A percentile compares a stretch with the other conserved stretches of the same genome.
These are phyloP conservation scores for Orchestes rusci DNA, from an alignment of 2,888 invertebrate species.

Conservation along the genomic window DNA sequence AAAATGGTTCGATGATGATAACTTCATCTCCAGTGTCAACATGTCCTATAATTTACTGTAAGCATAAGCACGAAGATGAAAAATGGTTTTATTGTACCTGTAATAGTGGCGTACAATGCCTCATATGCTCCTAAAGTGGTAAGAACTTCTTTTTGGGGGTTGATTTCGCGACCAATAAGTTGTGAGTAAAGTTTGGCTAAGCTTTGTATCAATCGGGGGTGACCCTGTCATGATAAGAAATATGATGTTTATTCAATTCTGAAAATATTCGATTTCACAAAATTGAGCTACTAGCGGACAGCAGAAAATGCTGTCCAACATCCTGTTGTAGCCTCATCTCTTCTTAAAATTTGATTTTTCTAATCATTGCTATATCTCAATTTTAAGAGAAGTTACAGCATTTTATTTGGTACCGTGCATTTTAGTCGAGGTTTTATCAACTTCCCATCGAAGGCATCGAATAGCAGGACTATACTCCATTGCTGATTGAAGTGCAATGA, in stretches of 20 bases:
- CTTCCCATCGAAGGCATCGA: no score
- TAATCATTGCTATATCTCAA: no score
- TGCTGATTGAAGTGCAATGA: neutral
- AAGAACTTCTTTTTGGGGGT: conserved; percentile 79
- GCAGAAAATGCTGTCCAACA: no score
- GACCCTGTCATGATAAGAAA: no score
- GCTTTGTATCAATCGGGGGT: conserved; percentile 79
- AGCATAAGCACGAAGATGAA: no score
- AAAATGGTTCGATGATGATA: conserved; percentile 96
- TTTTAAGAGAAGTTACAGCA: no score
- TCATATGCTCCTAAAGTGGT: conserved; percentile 94
- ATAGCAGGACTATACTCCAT: neutral
- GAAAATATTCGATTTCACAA: neutral
- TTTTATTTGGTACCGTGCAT: no score
- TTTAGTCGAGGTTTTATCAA: no score
- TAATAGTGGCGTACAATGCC: conserved; percentile 76
- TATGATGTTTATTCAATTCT: neutral
- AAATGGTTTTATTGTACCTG: conserved; percentile 47
- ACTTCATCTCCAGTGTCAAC: conserved; percentile 85
- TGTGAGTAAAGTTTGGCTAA: conserved; percentile 79
- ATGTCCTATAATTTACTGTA: conserved; percentile 43
- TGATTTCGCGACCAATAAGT: conserved; percentile 65
- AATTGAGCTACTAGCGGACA: neutral
- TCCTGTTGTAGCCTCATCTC: no score
- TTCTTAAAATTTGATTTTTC: no score